Percentiles rank a stretch among this genome's conserved stretches.
Evolutionary conservation across 2,888 invertebrate genomes (phyloP).

Genomic region (Campaea margaritaria): DNA sequence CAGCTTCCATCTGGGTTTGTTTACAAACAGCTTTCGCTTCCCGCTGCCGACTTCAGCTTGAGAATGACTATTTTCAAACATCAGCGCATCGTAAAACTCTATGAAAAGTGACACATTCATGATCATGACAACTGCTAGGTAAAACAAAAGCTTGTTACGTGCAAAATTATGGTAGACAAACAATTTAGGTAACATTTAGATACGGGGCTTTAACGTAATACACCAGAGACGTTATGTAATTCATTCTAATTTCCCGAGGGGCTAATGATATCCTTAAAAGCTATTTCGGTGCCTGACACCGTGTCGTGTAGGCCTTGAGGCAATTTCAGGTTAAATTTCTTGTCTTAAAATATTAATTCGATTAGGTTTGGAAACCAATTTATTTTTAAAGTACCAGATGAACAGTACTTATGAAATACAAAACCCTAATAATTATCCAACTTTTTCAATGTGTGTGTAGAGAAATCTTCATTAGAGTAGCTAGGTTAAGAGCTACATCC

Average conservation of each 20-base stretch:
- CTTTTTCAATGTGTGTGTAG: no score
- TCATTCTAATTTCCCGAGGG: slow-evolving; percentile 78
- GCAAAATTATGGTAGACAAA: slow-evolving; percentile 12
- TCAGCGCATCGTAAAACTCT: slow-evolving; percentile 1
- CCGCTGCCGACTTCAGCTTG: slow-evolving; percentile 23
- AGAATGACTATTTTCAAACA: slow-evolving; percentile 25
- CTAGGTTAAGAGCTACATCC: no score
- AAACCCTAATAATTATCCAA: no score
- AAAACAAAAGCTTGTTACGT: slow-evolving; percentile 8
- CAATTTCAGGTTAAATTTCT: slow-evolving; percentile 48
- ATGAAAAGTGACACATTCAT: slow-evolving; percentile 1
- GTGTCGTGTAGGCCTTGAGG: slow-evolving; percentile 49
- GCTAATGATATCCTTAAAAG: slow-evolving; percentile 72
- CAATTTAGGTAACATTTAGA: slow-evolving; percentile 20
- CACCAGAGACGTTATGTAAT: slow-evolving; percentile 59
- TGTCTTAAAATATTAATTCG: slow-evolving; percentile 47
- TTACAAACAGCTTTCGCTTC: slow-evolving; percentile 60
- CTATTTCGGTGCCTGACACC: slow-evolving; percentile 64
- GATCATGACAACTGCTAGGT: slow-evolving; percentile 1
- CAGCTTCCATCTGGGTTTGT: slow-evolving; percentile 57
- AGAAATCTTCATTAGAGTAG: no score
- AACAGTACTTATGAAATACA: no score
- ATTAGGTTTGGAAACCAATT: slow-evolving; percentile 30
- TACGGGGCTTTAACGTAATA: slow-evolving; percentile 43
- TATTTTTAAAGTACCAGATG: not conserved